Conservation (phyloP, 2,113 vertebrate species). For the Peromyscus polionotus region DNA sequence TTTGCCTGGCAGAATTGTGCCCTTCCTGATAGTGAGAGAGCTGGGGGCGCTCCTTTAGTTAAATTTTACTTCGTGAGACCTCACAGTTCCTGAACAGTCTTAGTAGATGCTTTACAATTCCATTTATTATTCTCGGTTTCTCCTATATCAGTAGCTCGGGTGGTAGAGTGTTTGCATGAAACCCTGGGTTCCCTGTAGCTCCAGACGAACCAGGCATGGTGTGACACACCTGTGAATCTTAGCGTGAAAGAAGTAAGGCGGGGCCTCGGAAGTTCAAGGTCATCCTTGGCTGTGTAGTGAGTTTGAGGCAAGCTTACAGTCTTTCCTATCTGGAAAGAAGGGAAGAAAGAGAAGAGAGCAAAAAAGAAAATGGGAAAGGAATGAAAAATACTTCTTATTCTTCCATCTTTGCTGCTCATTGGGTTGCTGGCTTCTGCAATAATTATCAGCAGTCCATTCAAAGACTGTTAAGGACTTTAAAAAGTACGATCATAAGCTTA, state of each 20-base stretch:
- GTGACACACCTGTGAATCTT: background rate
- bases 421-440: background rate
- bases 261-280: background rate
- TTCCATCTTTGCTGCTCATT: background rate
- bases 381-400: background rate
- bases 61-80: background rate
- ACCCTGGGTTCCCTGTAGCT: background rate
- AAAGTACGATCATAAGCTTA: background rate
- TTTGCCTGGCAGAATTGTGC: background rate
- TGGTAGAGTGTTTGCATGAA: background rate
- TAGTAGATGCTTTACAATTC: background rate
- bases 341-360: background rate
- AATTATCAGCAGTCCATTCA: background rate
- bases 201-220: background rate
- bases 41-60: background rate
- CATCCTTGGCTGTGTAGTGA: background rate
- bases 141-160: background rate
- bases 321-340: background rate
- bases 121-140: background rate
- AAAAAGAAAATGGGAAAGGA: too few relatives aligned
- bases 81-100: background rate
- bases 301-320: background rate
- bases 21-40: background rate
- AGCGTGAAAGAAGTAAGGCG: background rate
- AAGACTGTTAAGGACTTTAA: constrained; percentile 8